These are phyloP conservation scores for Urocynchramus pylzowi DNA, from an alignment of 2,113 vertebrate species.

Conservation along the genomic window DNA sequence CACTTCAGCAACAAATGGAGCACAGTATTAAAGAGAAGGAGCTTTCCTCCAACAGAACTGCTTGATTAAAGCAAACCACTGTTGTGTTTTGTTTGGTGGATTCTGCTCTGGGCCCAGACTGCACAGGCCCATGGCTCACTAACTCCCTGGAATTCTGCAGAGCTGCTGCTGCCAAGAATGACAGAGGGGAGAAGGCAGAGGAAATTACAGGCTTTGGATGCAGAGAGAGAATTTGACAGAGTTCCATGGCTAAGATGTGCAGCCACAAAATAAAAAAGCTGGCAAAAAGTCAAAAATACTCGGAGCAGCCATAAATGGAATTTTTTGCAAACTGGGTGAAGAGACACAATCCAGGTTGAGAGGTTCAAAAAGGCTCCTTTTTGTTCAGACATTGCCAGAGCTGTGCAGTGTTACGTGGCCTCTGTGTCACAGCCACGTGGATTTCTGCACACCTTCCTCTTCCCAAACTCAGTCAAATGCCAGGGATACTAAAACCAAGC, in stretches of 20 bases:
- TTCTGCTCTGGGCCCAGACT: conserved; percentile 5
- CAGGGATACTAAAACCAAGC: neutral
- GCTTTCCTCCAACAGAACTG: neutral
- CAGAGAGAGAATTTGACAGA: conserved; percentile 3
- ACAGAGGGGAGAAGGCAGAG: conserved; percentile 61
- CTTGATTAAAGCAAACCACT: neutral
- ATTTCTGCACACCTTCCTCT: neutral
- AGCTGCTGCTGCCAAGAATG: conserved; percentile 55
- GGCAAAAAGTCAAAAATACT: conserved; percentile 27
- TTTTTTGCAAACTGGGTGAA: conserved; percentile 38
- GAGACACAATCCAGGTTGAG: neutral
- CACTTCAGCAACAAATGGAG: neutral
- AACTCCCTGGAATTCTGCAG: conserved; percentile 26
- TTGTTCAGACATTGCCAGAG: neutral
- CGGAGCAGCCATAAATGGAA: conserved; percentile 59
- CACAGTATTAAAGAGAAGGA: neutral
- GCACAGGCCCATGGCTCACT: conserved; percentile 15
- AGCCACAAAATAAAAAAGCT: conserved; percentile 41
- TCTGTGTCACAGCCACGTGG: neutral
- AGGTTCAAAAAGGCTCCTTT: neutral
- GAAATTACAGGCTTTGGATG: conserved; percentile 57
- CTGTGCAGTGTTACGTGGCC: neutral
- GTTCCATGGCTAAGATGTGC: conserved; percentile 34
- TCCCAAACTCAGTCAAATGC: neutral
- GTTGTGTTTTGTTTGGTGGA: conserved; percentile 17